These are phyloP conservation scores for Oceanodroma leucorhoa DNA, from an alignment of 2,797 vertebrate genomes.

Conservation along the genomic window DNA sequence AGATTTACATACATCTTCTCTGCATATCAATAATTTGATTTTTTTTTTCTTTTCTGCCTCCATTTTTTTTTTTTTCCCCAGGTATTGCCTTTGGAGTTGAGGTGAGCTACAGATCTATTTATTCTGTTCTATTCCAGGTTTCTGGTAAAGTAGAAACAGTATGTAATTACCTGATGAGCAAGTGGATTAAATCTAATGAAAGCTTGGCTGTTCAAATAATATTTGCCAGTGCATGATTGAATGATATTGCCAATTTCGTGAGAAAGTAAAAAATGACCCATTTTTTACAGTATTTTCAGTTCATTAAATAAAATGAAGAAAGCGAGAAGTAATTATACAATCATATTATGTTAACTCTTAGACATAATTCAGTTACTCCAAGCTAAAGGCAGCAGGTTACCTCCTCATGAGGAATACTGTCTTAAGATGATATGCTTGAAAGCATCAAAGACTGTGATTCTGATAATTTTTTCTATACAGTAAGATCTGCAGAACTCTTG, in stretches of 20 bases:
- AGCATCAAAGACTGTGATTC: background rate
- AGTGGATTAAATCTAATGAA: constrained; percentile 11
- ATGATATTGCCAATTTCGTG: background rate
- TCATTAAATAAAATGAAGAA: constrained; percentile 5
- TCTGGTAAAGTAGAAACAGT: background rate
- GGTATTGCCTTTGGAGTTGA: background rate
- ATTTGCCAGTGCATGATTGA: background rate
- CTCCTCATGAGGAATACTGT: background rate
- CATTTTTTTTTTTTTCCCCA: background rate
- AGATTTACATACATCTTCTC: background rate
- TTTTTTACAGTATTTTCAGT: background rate
- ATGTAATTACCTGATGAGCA: background rate
- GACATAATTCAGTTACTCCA: background rate
- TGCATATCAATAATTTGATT: background rate
- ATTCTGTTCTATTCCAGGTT: background rate
- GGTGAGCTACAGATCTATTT: constrained; percentile 24
- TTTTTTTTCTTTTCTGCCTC: background rate
- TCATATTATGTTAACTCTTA: background rate
- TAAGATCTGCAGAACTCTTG: background rate
- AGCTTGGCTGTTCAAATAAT: background rate
- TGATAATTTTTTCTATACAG: background rate
- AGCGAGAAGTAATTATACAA: background rate
- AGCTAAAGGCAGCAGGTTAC: background rate
- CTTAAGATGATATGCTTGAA: background rate
- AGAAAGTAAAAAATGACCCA: background rate